Evolutionary conservation across 2,888 invertebrate genomes (phyloP).

Genomic region (Hemithea aestivaria): DNA sequence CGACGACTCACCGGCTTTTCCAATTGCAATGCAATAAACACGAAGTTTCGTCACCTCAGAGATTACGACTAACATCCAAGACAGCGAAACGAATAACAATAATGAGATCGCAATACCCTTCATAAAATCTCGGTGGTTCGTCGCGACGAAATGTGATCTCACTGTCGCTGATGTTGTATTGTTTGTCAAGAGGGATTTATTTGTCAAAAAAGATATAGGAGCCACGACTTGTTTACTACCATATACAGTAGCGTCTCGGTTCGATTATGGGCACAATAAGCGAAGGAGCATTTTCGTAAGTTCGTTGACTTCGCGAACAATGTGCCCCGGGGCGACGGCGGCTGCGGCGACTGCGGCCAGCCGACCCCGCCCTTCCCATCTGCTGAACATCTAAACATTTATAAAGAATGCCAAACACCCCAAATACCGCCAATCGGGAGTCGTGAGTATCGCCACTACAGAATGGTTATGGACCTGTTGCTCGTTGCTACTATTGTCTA

Average conservation of each 20-base stretch:
- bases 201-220: slow-evolving; percentile 57
- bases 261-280: slow-evolving; percentile 76
- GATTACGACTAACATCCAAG: neutral
- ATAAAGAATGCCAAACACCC: slow-evolving; percentile 54
- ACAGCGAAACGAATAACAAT: slow-evolving; percentile 1
- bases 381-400: slow-evolving; percentile 60
- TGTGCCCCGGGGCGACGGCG: slow-evolving; percentile 55
- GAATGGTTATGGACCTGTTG: slow-evolving; percentile 24
- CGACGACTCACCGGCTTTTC: slow-evolving; percentile 75
- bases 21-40: slow-evolving; percentile 60
- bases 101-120: slow-evolving; percentile 21
- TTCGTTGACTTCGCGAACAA: slow-evolving; percentile 74
- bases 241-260: slow-evolving; percentile 66
- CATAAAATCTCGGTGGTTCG: slow-evolving; percentile 30
- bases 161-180: slow-evolving; percentile 29
- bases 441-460: slow-evolving; percentile 16
- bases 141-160: slow-evolving; percentile 33
- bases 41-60: slow-evolving; percentile 12
- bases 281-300: slow-evolving; percentile 71
- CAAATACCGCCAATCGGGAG: slow-evolving; percentile 19
- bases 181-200: slow-evolving; percentile 51
- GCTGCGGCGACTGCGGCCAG: slow-evolving; percentile 31
- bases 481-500: neutral
- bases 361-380: slow-evolving; percentile 57
- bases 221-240: slow-evolving; percentile 60